Evolutionary conservation across 2,797 vertebrate species (phyloP), one percentile per base, ranked within the genome.

Genomic region (Pagetopsis macropterus): DNA sequence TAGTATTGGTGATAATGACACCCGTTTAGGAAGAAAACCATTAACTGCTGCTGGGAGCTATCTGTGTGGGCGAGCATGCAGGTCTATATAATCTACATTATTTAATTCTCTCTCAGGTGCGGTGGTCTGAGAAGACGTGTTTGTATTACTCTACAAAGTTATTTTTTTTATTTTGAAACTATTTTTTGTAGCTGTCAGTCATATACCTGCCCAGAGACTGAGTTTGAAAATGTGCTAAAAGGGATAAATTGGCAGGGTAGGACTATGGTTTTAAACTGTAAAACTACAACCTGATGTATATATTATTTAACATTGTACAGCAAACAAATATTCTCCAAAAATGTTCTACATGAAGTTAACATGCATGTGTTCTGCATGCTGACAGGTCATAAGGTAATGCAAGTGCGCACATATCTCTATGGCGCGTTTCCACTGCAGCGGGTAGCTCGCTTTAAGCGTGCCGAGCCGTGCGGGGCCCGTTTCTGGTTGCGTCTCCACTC

Each of bases 1-100:
- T 41, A 62, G 75, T 54, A 79, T 86, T 84, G 83, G 78, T 65
- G 63, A 81, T 83, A 90, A 88, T 87, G 81, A 82, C 66, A 79
- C 60, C 55, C 4, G 67, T 76, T 86, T 65, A 87, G 70, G 8
- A 46, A 44, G 72, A 76, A 77, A 85, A 70, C 67, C 2, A 64
- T 65, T 40, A 62, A 67, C 61, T 64, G 57, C 58, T 71, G 57
- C 59, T 59, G 51, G 23, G 11, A 31, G 13, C 37, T 43, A n/a
- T 63, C 3, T 79, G 71, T 9, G 46, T 13, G 46, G 51, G 54
- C 17, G 46, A 64, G 54, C 33, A 27, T 8, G 52, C 31, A 51
- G 5, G 43, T 50, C 31, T 23, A 57, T 63, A 57, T 63, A 66
- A 72, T 1, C 1, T 1, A 27, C 31, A 40, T 49, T 45, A 15